Conservation (phyloP, 2,113 vertebrate genomes). For the Rafetus swinhoei region DNA sequence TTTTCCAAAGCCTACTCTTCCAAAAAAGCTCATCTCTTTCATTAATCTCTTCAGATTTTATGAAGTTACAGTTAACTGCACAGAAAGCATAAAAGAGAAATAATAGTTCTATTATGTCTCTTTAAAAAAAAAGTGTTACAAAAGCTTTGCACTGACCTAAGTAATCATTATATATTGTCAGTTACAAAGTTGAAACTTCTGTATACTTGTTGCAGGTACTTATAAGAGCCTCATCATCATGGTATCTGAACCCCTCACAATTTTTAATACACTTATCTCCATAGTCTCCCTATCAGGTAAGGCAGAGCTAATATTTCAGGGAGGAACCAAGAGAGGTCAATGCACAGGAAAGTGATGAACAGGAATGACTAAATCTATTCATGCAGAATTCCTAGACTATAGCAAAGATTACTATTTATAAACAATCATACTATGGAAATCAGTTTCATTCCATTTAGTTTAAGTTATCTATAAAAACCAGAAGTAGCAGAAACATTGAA, state of each 20-base stretch:
- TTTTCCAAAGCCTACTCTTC: constrained; percentile 23
- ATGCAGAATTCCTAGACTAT: too few relatives aligned
- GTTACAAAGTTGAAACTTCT: background rate
- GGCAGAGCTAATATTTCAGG: fast-evolving
- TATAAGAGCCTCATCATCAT: background rate
- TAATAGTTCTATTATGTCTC: background rate
- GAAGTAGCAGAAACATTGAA: too few relatives aligned
- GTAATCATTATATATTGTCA: background rate
- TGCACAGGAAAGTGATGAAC: too few relatives aligned
- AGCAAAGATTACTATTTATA: too few relatives aligned
- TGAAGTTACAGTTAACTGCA: background rate
- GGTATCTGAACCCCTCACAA: background rate
- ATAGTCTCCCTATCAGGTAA: background rate
- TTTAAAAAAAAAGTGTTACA: background rate
- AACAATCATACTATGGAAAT: too few relatives aligned
- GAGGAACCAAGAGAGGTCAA: background rate
- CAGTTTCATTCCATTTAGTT: too few relatives aligned
- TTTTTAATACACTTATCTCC: background rate
- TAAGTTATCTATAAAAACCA: too few relatives aligned
- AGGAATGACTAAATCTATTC: too few relatives aligned
- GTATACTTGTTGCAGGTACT: background rate
- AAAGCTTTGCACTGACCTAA: background rate
- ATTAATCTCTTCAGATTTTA: background rate
- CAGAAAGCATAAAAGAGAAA: background rate
- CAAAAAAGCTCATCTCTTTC: background rate